These are phyloP conservation scores for Drosophila arawakana DNA, from an alignment of 1,140 invertebrate genomes.

Conservation along the genomic window DNA sequence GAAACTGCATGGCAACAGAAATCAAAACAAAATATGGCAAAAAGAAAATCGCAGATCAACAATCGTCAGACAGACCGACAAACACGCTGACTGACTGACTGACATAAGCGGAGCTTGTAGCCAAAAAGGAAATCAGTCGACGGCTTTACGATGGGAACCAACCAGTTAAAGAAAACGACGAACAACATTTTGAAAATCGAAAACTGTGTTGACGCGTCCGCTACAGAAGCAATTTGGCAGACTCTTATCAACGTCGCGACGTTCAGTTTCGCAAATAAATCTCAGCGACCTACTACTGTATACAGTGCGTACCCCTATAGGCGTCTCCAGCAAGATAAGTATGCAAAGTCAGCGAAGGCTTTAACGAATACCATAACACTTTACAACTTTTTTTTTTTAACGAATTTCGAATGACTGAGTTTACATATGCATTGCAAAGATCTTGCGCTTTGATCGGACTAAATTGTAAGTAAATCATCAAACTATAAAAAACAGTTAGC, in stretches of 20 bases:
- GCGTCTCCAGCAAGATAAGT: constrained; percentile 23
- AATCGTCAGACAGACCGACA: constrained; percentile 14
- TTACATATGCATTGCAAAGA: not conserved
- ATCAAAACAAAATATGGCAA: constrained; percentile 68
- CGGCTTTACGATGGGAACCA: constrained; percentile 74
- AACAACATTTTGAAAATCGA: constrained; percentile 65
- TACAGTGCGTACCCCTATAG: constrained; percentile 18
- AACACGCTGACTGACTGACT: constrained; percentile 39
- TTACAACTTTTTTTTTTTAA: not conserved
- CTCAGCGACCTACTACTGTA: constrained; percentile 58
- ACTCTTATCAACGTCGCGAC: constrained; percentile 66
- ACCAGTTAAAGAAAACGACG: constrained; percentile 25
- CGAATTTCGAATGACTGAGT: not conserved
- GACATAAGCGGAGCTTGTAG: constrained; percentile 68
- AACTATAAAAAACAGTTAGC: too few species aligned
- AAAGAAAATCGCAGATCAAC: constrained; percentile 66
- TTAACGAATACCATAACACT: constrained; percentile 27
- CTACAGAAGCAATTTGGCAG: constrained; percentile 69
- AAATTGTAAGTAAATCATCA: too few species aligned
- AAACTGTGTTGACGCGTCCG: constrained; percentile 74
- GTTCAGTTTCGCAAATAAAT: constrained; percentile 64
- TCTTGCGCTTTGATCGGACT: not conserved
- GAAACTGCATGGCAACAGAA: constrained; percentile 64
- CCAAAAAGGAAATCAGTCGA: constrained; percentile 81
- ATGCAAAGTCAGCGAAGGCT: constrained; percentile 29